Conservation (phyloP, 2,888 invertebrate genomes). For the Phasia obesa region DNA sequence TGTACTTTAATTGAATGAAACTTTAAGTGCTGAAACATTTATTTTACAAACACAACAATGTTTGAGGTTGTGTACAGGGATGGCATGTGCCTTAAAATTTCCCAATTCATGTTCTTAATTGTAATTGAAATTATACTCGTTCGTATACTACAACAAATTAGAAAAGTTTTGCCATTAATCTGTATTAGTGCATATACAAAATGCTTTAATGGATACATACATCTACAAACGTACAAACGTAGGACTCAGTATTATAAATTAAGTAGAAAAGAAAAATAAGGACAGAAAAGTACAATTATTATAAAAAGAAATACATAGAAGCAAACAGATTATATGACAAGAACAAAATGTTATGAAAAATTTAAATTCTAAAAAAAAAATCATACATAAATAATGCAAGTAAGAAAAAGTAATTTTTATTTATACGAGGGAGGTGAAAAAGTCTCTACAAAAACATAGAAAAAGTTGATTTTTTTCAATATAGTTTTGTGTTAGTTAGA, state of each 20-base stretch:
- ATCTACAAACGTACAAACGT: neutral
- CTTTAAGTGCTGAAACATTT: slow-evolving; percentile 35
- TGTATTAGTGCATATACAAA: slow-evolving; percentile 56
- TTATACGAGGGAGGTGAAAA: no score
- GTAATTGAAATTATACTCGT: slow-evolving; percentile 52
- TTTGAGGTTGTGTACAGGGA: neutral
- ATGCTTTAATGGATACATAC: slow-evolving; percentile 20
- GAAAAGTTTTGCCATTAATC: slow-evolving; percentile 70
- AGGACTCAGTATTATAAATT: neutral
- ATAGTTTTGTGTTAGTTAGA: no score
- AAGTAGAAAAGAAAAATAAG: neutral
- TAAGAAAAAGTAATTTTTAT: no score
- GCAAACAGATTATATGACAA: no score
- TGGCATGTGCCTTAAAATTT: slow-evolving; percentile 37
- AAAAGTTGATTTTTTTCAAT: no score
- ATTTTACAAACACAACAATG: neutral
- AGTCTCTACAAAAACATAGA: no score
- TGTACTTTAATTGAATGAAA: slow-evolving; percentile 40
- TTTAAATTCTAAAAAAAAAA: no score
- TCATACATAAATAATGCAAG: no score
- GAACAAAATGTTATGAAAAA: no score
- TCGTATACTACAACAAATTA: slow-evolving; percentile 63
- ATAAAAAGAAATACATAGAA: no score
- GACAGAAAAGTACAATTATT: neutral
- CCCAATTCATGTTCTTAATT: slow-evolving; percentile 60